Conservation (phyloP, 2,113 vertebrate genomes). For the Thamnophis sirtalis region DNA sequence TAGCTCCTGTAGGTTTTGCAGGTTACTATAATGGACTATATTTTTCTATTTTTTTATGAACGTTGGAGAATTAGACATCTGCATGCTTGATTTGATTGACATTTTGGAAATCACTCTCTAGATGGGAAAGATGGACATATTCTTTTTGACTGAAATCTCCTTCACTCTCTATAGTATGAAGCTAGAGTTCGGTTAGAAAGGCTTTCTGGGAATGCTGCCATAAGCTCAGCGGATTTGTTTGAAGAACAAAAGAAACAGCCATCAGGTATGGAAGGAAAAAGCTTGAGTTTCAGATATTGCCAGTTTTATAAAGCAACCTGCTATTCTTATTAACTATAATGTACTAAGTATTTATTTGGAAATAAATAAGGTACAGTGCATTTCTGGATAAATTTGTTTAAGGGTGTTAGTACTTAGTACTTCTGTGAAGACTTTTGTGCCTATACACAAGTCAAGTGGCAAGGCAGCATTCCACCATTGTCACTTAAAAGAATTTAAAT, state of each 20-base stretch:
- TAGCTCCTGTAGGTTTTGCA: background rate
- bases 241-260: conserved; percentile 84
- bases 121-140: background rate
- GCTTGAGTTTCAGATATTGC: background rate
- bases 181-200: conserved; percentile 84
- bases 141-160: background rate
- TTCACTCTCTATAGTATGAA: conserved; percentile 78
- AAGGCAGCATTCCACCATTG: background rate
- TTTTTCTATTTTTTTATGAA: background rate
- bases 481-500: background rate
- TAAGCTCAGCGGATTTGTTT: conserved; percentile 93
- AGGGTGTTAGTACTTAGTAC: background rate
- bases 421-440: background rate
- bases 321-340: background rate
- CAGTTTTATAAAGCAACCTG: background rate
- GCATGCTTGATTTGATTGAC: background rate
- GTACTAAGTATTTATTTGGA: background rate
- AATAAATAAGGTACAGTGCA: background rate
- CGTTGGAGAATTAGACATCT: background rate
- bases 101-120: background rate
- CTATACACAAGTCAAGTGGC: background rate
- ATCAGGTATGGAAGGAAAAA: conserved; percentile 61
- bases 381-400: background rate
- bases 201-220: conserved; percentile 79
- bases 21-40: background rate